Evolutionary conservation across 2,797 vertebrate genomes (phyloP).

Genomic region (Coranthus polyacanthus): DNA sequence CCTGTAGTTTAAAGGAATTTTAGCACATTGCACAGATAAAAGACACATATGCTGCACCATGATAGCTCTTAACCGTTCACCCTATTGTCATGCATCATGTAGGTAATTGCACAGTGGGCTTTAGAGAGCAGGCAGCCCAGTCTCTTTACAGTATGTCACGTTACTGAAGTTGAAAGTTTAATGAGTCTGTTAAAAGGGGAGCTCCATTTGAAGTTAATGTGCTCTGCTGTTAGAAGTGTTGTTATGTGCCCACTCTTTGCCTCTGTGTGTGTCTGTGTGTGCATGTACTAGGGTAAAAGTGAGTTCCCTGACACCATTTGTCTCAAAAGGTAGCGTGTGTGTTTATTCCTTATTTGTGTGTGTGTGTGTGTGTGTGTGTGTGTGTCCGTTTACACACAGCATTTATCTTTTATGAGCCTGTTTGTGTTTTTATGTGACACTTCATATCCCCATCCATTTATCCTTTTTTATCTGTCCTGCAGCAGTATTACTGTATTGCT

Average conservation of each 20-base stretch:
- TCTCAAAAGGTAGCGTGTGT: conserved; percentile 29
- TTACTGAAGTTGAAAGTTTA: conserved; percentile 64
- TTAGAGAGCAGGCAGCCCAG: conserved; percentile 25
- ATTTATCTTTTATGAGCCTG: conserved; percentile 76
- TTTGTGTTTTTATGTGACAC: conserved; percentile 76
- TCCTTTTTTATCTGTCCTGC: conserved; percentile 55
- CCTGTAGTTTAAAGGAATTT: background rate
- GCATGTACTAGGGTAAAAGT: conserved; percentile 20
- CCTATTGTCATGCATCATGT: conserved; percentile 35
- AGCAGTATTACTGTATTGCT: conserved; percentile 57
- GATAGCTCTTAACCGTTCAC: conserved; percentile 2
- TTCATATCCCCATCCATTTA: conserved; percentile 68
- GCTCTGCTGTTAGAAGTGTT: conserved; percentile 54
- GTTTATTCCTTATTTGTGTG: conserved; percentile 28
- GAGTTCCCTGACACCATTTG: conserved; percentile 54
- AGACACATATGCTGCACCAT: background rate
- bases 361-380: conserved; percentile 36
- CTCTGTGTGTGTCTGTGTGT: conserved; percentile 5
- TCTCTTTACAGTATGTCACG: conserved; percentile 54
- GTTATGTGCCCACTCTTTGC: conserved; percentile 28
- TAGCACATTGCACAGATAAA: background rate
- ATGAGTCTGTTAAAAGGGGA: conserved; percentile 73
- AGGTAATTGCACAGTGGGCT: conserved; percentile 35
- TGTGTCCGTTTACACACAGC: conserved; percentile 43
- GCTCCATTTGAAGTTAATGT: conserved; percentile 64